These are phyloP conservation scores for Loriculus beryllinus DNA, from an alignment of 2,797 vertebrate genomes.

Conservation along the genomic window DNA sequence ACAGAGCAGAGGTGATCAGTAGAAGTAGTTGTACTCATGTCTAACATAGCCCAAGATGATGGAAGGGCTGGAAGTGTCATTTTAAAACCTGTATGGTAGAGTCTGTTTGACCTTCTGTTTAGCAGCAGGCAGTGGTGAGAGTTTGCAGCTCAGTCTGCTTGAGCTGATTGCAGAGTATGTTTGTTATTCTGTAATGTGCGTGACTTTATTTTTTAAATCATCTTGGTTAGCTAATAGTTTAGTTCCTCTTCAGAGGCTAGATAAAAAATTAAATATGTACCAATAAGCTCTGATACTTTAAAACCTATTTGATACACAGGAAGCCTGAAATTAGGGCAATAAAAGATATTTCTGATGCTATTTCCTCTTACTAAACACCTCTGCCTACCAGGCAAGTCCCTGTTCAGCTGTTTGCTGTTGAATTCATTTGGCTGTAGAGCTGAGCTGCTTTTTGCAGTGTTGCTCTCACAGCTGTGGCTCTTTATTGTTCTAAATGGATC, in stretches of 20 bases:
- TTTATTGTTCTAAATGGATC: neutral
- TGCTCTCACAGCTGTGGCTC: neutral
- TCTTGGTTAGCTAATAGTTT: constrained; percentile 14
- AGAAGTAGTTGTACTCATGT: neutral
- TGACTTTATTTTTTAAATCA: neutral
- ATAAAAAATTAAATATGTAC: neutral
- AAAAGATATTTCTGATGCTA: constrained; percentile 26
- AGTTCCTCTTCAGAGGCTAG: neutral
- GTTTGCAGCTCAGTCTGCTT: neutral
- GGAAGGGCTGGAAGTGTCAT: neutral
- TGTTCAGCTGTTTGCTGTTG: constrained; percentile 28
- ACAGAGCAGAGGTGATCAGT: neutral
- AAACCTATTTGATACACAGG: constrained; percentile 32
- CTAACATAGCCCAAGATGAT: neutral
- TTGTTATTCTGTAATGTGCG: neutral
- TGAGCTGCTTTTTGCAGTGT: neutral
- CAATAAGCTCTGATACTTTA: constrained; percentile 10
- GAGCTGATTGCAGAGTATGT: neutral
- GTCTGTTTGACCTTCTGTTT: neutral
- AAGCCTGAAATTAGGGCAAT: constrained; percentile 57
- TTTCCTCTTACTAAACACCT: constrained; percentile 48
- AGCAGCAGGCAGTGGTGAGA: neutral
- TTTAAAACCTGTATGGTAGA: neutral
- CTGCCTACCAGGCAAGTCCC: constrained; percentile 4
- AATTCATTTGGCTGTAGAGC: constrained; percentile 20